Conservation (phyloP, 2,113 vertebrate genomes). For the Tinamus guttatus region DNA sequence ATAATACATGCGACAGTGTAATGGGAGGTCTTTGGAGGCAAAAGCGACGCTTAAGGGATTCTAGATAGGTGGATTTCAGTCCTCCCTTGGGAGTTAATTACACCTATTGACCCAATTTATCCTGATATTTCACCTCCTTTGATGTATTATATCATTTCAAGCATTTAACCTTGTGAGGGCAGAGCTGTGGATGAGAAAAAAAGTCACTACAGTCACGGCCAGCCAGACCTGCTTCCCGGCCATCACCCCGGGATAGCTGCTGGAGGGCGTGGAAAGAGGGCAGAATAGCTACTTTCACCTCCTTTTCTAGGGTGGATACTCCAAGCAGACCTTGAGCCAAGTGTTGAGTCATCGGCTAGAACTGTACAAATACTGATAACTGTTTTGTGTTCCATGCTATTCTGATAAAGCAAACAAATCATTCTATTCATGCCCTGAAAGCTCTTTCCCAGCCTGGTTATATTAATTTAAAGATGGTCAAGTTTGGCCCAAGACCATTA, state of each 20-base stretch:
- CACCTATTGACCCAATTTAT: neutral
- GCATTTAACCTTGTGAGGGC: constrained; percentile 25
- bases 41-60: constrained; percentile 13
- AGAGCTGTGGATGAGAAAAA: neutral
- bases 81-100: constrained; percentile 28
- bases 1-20: constrained; percentile 35
- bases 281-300: neutral
- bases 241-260: neutral
- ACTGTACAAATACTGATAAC: neutral
- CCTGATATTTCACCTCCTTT: constrained; percentile 4
- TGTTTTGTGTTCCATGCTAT: constrained; percentile 27
- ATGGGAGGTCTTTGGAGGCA: constrained; percentile 23
- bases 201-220: neutral
- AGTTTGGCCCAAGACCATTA: neutral
- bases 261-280: neutral
- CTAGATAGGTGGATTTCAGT: constrained; percentile 25
- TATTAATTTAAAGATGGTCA: neutral
- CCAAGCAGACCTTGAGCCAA: neutral
- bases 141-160: neutral
- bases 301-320: neutral
- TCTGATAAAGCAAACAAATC: constrained; percentile 34
- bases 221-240: neutral
- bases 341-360: neutral
- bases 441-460: neutral
- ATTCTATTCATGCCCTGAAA: constrained; percentile 23